Base-by-base conservation (phyloP, 2,113 vertebrate species). In the Aythya baeri region DNA sequence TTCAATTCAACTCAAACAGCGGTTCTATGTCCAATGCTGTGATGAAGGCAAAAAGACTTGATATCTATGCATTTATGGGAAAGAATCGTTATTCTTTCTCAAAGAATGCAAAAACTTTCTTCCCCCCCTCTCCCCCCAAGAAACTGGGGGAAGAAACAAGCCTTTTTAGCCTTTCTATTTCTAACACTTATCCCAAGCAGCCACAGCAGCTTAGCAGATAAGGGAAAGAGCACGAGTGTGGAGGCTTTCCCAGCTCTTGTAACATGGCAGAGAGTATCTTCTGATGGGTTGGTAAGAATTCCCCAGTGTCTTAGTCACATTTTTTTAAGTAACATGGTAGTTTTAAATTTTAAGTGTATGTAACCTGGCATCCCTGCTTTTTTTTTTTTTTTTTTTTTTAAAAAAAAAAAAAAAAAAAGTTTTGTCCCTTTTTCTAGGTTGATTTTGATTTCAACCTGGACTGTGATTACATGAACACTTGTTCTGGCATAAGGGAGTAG, bases 381-480 rank as follows among this genome's bases (percentile, higher is more conserved):
- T 36, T 36, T 36, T 36, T 36, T 36, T 36, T n/a, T n/a, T n/a
- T n/a, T n/a, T n/a, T n/a, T n/a, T n/a, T n/a, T n/a, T n/a, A 38
- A 38, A 38, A 38, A 38, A 38, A 38, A 38, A 38, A 38, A 38
- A 52, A 80, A 91, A 80, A 10, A n/a, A 90, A 77, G 27, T 77
- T 90, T 91, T 86, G 9, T 50, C 63, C 83, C 18, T 81, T 91
- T 83, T 88, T 91, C 80, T 86, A 63, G 88, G 80, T 83, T 90
- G 95, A 46, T 77, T 93, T 83, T 90, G 95, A 46, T 77, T 93
- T 94, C 65, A 88, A 88, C 63, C 73, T 86, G 80, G 57, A 50
- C 79, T 88, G 61, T 58, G 49, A 91, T 46, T 52, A 71, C 55
- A 25, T 3, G 36, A 94, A 77, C 79, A 81, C 63, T 86, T 83